Evolutionary conservation across 1,140 invertebrate genomes (phyloP), one percentile per base, ranked within the genome.

Genomic region (Asobara japonica): DNA sequence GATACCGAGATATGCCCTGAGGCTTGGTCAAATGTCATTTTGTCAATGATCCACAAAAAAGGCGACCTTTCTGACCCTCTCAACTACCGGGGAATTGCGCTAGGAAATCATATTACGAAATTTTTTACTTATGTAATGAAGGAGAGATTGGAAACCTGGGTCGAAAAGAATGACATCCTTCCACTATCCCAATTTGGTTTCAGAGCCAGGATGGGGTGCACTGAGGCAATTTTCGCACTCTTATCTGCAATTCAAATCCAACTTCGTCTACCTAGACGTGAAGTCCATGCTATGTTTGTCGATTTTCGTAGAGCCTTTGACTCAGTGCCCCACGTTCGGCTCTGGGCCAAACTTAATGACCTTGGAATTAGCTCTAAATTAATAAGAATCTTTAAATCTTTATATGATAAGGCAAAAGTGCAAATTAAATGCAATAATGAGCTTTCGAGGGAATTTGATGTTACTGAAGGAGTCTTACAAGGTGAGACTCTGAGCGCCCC

Each of bases 101-200:
- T 80, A 7, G 20, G 78, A 0, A 76, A 78, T 31, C 45, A 56
- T 11, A 67, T 66, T 6, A 20, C 72, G 0, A 81, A 81, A 67
- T 22, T 79, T 6, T 78, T 79, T 29, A 77, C 76, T 7, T 4
- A 29, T 3, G 22, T 78, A 11, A 18, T 80, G 8, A 10, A 66
- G 13, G 60, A 73, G 11, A 22, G 78, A 13, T 13, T 80, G n/a
- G 3, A 13, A 3, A 38, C 31, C 0, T 78, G 78, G 76, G 72
- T 72, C n/a, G 75, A 77, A n/a, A 13, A 65, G 13, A 67, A 48
- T 0, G 62, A 75, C 2, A 67, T 76, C 0, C n/a, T 79, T 0
- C 78, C 78, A 0, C 77, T 79, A 71, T 33, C 38, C 1, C 77
- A 79, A 70, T 71, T 76, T 7, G 77, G 74, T 5, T 80, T 79